Percentiles rank a stretch among this genome's conserved stretches.
These are phyloP conservation scores for Copsychus sechellarum DNA, from an alignment of 2,113 vertebrate species.

Conservation along the genomic window DNA sequence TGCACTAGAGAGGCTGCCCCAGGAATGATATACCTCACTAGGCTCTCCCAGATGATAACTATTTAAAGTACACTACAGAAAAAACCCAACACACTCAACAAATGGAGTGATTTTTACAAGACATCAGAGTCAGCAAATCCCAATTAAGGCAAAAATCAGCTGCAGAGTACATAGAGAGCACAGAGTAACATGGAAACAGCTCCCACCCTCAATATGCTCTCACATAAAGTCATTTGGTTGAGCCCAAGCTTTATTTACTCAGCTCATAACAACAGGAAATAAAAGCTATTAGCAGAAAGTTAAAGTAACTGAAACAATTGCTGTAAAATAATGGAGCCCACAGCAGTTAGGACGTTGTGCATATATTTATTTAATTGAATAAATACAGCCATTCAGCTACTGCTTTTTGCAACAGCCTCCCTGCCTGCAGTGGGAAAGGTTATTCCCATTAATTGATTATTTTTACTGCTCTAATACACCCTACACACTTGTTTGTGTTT, in stretches of 20 bases:
- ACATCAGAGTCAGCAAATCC: neutral
- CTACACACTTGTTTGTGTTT: slow-evolving; percentile 14
- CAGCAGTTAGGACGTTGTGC: neutral
- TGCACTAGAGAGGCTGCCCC: neutral
- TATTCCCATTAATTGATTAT: slow-evolving; percentile 42
- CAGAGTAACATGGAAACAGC: neutral
- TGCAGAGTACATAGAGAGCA: neutral
- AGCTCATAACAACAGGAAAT: neutral
- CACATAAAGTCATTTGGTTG: neutral
- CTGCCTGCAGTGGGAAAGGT: neutral
- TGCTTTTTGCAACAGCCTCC: neutral
- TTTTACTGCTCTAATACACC: neutral
- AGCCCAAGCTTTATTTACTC: neutral
- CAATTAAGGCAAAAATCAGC: neutral
- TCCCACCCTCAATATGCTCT: neutral
- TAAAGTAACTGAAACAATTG: neutral
- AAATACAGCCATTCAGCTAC: slow-evolving; percentile 28
- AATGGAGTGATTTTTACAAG: neutral
- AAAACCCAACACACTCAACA: neutral
- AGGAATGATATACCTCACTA: neutral
- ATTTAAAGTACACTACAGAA: neutral
- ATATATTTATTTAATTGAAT: slow-evolving; percentile 43
- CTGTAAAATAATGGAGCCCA: neutral
- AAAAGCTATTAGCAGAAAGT: slow-evolving; percentile 9
- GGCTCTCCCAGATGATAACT: neutral